Conservation (phyloP, 2,797 vertebrate species). For the Amniataba percoides region DNA sequence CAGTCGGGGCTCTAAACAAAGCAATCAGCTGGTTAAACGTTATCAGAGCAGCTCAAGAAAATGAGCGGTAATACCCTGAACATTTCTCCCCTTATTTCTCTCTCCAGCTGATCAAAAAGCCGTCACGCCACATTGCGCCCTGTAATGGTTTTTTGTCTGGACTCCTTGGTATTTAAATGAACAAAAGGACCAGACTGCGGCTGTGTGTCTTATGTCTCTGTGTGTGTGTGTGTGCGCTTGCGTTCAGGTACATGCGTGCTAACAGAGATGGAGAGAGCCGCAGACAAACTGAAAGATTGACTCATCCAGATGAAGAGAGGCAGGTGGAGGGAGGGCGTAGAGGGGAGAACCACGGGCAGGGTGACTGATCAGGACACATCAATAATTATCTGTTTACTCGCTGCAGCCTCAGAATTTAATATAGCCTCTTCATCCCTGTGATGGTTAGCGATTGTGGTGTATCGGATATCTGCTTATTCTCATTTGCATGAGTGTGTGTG, state of each 20-base stretch:
- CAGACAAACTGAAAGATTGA: constrained; percentile 20
- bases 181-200: constrained; percentile 54
- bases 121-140: constrained; percentile 73
- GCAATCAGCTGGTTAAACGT: constrained; percentile 66
- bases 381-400: constrained; percentile 54
- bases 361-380: constrained; percentile 57
- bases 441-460: constrained; percentile 24
- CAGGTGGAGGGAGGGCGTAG: background rate
- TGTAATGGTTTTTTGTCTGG: constrained; percentile 72
- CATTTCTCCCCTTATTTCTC: constrained; percentile 58
- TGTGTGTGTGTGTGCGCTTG: background rate
- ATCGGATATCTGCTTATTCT: constrained; percentile 11
- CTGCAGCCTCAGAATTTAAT: constrained; percentile 30
- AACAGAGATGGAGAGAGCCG: constrained; percentile 7
- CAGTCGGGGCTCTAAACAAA: constrained; percentile 56
- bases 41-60: constrained; percentile 61
- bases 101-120: constrained; percentile 70
- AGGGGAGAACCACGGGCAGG: constrained; percentile 12
- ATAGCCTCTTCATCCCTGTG: constrained; percentile 26
- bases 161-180: constrained; percentile 75
- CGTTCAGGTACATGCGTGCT: constrained; percentile 3
- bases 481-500: background rate
- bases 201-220: background rate
- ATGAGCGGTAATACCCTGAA: constrained; percentile 62
- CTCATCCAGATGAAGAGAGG: constrained; percentile 41